Percentiles rank a stretch among this genome's conserved stretches.
These are phyloP conservation scores for Drosophila bipectinata DNA, from an alignment of 1,140 invertebrate species.

Conservation along the genomic window DNA sequence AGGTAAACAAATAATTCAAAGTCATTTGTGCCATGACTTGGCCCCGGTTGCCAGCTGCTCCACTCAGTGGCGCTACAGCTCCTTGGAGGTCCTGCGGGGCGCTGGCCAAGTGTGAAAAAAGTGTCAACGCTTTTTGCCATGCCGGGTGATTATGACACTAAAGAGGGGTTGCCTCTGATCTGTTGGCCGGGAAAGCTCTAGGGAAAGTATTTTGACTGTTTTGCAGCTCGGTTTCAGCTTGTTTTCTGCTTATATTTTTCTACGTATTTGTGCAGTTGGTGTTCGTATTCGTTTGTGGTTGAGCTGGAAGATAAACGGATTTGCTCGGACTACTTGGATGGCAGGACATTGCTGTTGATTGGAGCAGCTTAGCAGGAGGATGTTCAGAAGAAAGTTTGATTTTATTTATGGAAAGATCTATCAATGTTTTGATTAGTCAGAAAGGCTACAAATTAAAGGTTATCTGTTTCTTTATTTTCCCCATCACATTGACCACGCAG, in stretches of 20 bases:
- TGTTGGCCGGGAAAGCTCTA: background rate
- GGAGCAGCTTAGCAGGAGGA: constrained; percentile 5
- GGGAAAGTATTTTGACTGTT: constrained; percentile 36
- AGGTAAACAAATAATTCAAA: constrained; percentile 83
- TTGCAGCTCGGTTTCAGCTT: constrained; percentile 13
- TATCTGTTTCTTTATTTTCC: background rate
- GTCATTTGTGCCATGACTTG: constrained; percentile 71
- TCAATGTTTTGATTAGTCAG: background rate
- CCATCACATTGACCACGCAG: background rate
- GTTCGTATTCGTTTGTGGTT: constrained; percentile 27
- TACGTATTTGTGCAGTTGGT: constrained; percentile 3
- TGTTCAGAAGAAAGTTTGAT: background rate
- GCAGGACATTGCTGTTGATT: constrained; percentile 15
- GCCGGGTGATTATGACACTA: constrained; percentile 75
- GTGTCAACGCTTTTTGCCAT: constrained; percentile 46
- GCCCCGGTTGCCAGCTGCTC: constrained; percentile 60
- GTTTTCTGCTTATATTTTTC: constrained; percentile 3
- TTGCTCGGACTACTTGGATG: constrained; percentile 9
- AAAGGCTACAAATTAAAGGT: background rate
- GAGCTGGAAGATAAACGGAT: constrained; percentile 22
- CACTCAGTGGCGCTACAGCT: constrained; percentile 20
- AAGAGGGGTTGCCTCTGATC: constrained; percentile 56
- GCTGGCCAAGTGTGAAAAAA: constrained; percentile 64
- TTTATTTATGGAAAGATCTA: background rate
- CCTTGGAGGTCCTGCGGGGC: constrained; percentile 18